Percentiles rank a stretch among this genome's conserved stretches.
Conservation (phyloP, 2,888 invertebrate species). For the Tetropium fuscum region DNA sequence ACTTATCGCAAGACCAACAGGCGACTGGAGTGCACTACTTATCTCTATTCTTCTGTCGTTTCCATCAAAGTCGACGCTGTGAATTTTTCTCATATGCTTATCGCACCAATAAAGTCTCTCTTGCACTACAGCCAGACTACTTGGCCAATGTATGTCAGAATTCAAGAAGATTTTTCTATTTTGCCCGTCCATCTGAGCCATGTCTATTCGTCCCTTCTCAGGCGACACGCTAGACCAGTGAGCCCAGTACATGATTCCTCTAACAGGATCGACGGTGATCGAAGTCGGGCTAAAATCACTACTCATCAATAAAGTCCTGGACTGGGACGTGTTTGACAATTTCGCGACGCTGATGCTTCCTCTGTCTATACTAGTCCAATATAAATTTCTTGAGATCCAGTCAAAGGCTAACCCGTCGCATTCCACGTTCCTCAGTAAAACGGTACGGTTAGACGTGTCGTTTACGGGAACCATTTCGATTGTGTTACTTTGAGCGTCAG, state of each 20-base stretch:
- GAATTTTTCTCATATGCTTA: conserved; percentile 75
- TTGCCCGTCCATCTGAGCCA: conserved; percentile 81
- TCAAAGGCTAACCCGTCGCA: conserved; percentile 86
- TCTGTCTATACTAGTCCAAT: conserved; percentile 84
- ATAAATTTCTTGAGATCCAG: conserved; percentile 85
- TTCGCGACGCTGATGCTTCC: conserved; percentile 78
- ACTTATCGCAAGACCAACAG: conserved; percentile 47
- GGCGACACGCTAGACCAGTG: conserved; percentile 72
- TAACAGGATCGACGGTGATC: conserved; percentile 75
- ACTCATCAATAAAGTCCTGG: conserved; percentile 71
- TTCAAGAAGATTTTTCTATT: conserved; percentile 66
- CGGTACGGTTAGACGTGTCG: conserved; percentile 54
- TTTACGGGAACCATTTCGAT: conserved; percentile 48
- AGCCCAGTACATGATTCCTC: conserved; percentile 83
- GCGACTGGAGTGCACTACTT: conserved; percentile 68
- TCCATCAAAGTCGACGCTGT: conserved; percentile 73
- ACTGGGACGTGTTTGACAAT: conserved; percentile 70
- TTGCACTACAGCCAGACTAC: conserved; percentile 75
- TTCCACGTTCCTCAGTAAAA: conserved; percentile 71
- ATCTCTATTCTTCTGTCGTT: conserved; percentile 67
- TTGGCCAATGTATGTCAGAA: conserved; percentile 77
- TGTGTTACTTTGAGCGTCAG: conserved; percentile 67
- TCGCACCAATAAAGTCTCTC: conserved; percentile 80
- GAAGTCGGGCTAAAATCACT: conserved; percentile 69
- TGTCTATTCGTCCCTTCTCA: conserved; percentile 73